phyloP scores from a whole-genome alignment of 2,797 vertebrate species.

The Sebastes matsubarae region DNA sequence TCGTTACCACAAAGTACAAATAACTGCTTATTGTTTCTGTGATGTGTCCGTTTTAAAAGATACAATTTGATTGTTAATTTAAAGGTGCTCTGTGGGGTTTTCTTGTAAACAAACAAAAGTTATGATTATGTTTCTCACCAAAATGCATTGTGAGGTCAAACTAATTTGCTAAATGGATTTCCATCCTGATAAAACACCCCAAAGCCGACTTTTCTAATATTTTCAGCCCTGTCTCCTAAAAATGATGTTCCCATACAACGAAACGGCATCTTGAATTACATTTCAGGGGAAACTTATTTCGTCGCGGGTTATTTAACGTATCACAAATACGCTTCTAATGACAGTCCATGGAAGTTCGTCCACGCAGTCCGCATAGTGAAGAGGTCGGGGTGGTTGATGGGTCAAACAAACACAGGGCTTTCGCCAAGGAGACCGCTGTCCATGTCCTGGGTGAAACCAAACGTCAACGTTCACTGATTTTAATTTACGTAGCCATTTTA shows the following conservation, averaged over 20 bases:
- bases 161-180: background rate
- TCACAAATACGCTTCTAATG: no score
- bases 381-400: no score
- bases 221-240: background rate
- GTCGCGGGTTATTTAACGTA: accelerated
- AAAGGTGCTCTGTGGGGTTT: background rate
- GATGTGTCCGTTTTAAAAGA: background rate
- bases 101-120: background rate
- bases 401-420: no score
- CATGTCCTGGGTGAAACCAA: accelerated
- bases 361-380: accelerated
- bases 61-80: background rate
- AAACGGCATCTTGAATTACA: no score
- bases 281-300: accelerated
- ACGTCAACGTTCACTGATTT: accelerated
- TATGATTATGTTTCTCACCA: background rate
- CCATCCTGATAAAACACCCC: background rate
- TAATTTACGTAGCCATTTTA: no score
- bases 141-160: background rate
- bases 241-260: accelerated
- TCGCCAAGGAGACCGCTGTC: no score
- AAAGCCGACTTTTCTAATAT: background rate
- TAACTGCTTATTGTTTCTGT: background rate
- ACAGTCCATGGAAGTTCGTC: accelerated
- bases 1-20: background rate